Evolutionary conservation across 1,140 invertebrate species (phyloP), one percentile per base, ranked within the genome.

Genomic region (Drosophila insularis): DNA sequence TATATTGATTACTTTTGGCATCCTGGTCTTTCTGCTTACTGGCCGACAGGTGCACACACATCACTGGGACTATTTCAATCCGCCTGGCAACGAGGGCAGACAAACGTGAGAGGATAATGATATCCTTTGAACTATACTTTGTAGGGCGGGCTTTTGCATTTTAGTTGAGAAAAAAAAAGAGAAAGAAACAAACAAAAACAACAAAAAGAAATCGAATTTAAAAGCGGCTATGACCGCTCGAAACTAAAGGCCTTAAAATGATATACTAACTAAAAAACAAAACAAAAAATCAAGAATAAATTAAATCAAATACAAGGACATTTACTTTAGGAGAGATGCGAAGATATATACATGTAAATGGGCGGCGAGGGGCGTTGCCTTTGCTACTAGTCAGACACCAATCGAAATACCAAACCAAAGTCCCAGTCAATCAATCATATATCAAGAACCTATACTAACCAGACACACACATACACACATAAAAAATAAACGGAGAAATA

Each of bases 41-140:
- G 94, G 94, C 46, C 94, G 95, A 32, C 94, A 94, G 71, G 95
- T 95, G 17, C 93, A 96, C 40, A 95, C 95, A 68, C 95, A 97
- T 90, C 95, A 96, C 84, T 97, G 96, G 96, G 96, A 97, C 90
- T 97, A 95, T 89, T 96, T 96, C 78, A 96, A 96, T 93, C 96
- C 96, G 19, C 96, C 95, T 66, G 93, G 81, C 70, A 93, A 93
- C 77, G 89, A 91, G 31, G 89, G 90, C 27, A 68, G 90, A 58
- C 85, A 84, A 54, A 80, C 89, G 82, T 90, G 80, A 89, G 70
- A 53, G 31, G 37, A 40, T 58, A 59, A 50, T 13, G 54, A 35
- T 27, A 40, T 46, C 37, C 17, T 23, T 6, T 68, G 54, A 61
- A 65, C 43, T 60, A 80, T 81, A 40, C 81, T 53, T 65, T 35